Percentiles rank a stretch among this genome's conserved stretches.
Evolutionary conservation across 2,113 vertebrate species (phyloP).

Genomic region (Eulemur rufifrons): DNA sequence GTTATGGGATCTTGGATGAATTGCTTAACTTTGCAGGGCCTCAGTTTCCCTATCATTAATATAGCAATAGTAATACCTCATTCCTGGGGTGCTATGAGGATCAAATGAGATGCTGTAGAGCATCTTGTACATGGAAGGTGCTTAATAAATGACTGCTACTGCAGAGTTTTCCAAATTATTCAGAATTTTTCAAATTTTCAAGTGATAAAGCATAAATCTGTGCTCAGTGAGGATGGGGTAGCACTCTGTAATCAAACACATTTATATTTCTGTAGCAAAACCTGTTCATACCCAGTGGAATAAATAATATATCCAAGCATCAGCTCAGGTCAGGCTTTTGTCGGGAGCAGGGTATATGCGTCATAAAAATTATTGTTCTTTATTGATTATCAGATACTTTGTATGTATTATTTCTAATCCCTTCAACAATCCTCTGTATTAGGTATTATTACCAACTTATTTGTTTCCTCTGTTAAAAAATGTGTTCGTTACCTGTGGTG

Average conservation of each 20-base stretch:
- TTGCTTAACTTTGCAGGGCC: not conserved
- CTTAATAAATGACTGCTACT: not conserved
- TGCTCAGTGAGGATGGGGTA: not conserved
- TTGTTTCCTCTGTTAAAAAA: not conserved
- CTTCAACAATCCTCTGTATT: not conserved
- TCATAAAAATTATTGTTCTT: not conserved
- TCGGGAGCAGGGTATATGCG: not conserved
- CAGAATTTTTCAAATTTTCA: not conserved
- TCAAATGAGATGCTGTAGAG: not conserved
- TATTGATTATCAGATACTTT: not conserved
- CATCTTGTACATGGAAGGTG: fast-evolving
- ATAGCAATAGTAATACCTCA: too few relatives aligned
- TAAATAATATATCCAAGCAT: not conserved
- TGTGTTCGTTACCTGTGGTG: too few relatives aligned
- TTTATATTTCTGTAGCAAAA: not conserved
- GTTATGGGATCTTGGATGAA: not conserved
- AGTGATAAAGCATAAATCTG: not conserved
- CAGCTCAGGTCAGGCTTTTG: not conserved
- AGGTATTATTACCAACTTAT: not conserved
- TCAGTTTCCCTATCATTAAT: not conserved
- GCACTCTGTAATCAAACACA: not conserved
- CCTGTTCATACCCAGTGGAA: not conserved
- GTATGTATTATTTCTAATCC: not conserved
- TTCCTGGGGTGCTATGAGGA: fast-evolving
- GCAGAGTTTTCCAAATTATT: not conserved